These are phyloP conservation scores for Sakesphorus luctuosus DNA, from an alignment of 2,113 vertebrate genomes.

Conservation along the genomic window DNA sequence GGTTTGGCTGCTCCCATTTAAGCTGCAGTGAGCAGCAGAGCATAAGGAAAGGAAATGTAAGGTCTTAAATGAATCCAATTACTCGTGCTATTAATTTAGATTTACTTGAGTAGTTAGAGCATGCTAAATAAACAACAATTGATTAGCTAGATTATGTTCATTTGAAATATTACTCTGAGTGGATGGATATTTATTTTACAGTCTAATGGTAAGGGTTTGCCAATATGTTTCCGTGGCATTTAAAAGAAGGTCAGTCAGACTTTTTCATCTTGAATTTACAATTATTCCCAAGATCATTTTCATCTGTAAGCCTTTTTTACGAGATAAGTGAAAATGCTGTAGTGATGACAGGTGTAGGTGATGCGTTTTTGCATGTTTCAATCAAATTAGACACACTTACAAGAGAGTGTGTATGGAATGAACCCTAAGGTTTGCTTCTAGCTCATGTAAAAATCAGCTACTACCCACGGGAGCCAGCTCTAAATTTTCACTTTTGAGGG, in stretches of 20 bases:
- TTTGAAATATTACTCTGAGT: slow-evolving; percentile 50
- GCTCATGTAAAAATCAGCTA: neutral
- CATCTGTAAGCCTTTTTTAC: neutral
- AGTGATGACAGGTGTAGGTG: neutral
- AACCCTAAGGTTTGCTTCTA: neutral
- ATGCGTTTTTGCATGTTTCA: neutral
- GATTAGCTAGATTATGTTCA: slow-evolving; percentile 55
- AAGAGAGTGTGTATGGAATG: neutral
- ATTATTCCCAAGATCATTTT: neutral
- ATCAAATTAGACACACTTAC: neutral
- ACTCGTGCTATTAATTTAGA: slow-evolving; percentile 62
- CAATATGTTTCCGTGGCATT: neutral
- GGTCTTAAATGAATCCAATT: slow-evolving; percentile 61
- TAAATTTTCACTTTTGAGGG: neutral
- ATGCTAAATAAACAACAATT: slow-evolving; percentile 58
- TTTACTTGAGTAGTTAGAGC: slow-evolving; percentile 44
- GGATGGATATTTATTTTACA: slow-evolving; percentile 45
- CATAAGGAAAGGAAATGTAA: slow-evolving; percentile 15
- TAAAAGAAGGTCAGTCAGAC: neutral
- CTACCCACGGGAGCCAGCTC: neutral
- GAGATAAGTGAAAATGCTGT: neutral
- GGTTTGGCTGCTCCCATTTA: neutral
- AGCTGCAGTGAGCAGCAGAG: neutral
- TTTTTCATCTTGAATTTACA: neutral
- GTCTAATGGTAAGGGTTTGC: neutral